Percentiles rank a stretch among this genome's conserved stretches.
These are phyloP conservation scores for Ochlodes sylvanus DNA, from an alignment of 2,888 invertebrate species.

Conservation along the genomic window DNA sequence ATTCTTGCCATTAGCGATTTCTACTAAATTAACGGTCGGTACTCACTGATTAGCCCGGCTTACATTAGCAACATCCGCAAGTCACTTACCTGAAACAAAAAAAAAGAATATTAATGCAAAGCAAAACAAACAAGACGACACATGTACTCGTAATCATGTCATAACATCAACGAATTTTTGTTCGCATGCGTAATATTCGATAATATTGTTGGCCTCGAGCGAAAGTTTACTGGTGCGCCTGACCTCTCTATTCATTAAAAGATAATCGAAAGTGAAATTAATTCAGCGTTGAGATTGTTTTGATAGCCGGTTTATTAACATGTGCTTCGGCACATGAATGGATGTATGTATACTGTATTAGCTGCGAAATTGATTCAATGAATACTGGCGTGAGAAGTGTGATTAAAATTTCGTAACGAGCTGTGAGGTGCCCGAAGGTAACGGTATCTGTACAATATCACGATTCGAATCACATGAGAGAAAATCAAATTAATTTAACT, in stretches of 20 bases:
- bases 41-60: not conserved
- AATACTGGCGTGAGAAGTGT: constrained; percentile 38
- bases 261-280: constrained; percentile 81
- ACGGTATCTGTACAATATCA: constrained; percentile 15
- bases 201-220: constrained; percentile 67
- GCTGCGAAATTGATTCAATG: constrained; percentile 46
- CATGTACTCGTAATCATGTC: constrained; percentile 36
- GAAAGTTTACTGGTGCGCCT: constrained; percentile 69
- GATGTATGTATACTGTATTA: constrained; percentile 40
- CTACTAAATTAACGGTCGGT: not conserved
- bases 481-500: constrained; percentile 36
- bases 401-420: constrained; percentile 41
- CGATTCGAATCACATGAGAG: constrained; percentile 31
- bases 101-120: constrained; percentile 44
- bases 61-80: not conserved
- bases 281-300: constrained; percentile 68
- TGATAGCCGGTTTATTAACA: constrained; percentile 64
- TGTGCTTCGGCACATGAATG: constrained; percentile 50
- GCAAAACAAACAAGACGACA: constrained; percentile 40
- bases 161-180: constrained; percentile 58
- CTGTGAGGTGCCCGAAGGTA: constrained; percentile 13
- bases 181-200: constrained; percentile 60
- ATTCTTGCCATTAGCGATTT: not conserved
- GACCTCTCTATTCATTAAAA: constrained; percentile 78
- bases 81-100: constrained; percentile 67